Base-by-base conservation (phyloP, 1,140 invertebrate genomes). In the Drosophila lacertosa region DNA sequence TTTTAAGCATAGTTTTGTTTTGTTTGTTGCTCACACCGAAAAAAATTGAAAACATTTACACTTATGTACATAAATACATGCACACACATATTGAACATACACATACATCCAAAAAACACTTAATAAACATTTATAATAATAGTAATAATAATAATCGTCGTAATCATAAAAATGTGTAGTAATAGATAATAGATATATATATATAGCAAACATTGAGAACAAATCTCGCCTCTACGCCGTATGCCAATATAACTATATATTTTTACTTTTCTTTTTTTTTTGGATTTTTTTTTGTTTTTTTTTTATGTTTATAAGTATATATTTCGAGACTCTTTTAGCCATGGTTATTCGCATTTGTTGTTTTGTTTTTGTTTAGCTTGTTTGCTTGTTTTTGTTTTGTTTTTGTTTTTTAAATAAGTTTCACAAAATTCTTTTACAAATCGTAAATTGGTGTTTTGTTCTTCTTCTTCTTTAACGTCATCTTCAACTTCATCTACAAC, bases 401-500 rank as follows among this genome's bases (percentile, higher is more conserved):
- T 55, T 59, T 60, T 45, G 24, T 26, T 67, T 76, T 73, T 75
- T 53, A 86, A 86, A 80, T 86, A 81, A 65, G 62, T 47, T 20
- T 80, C 77, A 86, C 74, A 86, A 88, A 80, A 88, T 48, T 77
- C 33, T 48, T 67, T 82, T 77, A 83, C 70, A 82, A 82, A 82
- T 82, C 71, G 81, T 86, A 86, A 86, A 86, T 86, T 86, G 81
- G 81, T 86, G 81, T 86, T 84, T 86, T 89, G 64, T 78, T 84
- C 79, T 76, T 84, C 29, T 54, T 20, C 48, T 44, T 39, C 48
- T 26, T 42, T 20, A 11, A 26, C 42, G 6, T 62, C 22, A 16
- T 44, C 35, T 22, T 53, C 22, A 20, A n/a, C n/a, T n/a, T 45
- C 40, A 4, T 60, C 20, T 45, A 45, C 44, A 45, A 45, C 44